phyloP scores from a whole-genome alignment of 2,797 vertebrate genomes.

The Yasuhikotakia modesta region DNA sequence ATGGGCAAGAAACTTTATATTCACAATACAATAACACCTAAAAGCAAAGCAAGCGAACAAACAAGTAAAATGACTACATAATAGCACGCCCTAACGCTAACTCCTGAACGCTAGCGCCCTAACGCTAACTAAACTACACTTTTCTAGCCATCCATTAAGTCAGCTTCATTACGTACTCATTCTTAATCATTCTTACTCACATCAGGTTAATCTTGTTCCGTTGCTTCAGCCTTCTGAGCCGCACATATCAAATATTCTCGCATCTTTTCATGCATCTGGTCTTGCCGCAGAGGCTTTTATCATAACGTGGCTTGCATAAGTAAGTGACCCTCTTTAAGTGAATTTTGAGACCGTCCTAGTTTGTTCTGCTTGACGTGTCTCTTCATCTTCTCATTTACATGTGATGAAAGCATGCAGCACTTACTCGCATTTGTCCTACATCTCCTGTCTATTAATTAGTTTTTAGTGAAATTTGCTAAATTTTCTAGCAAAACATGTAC shows the following conservation, averaged over 20 bases:
- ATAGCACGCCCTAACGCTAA: neutral
- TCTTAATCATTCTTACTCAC: conserved; percentile 18
- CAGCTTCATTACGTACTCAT: conserved; percentile 51
- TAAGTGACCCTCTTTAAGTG: conserved; percentile 61
- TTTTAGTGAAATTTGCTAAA: conserved; percentile 1
- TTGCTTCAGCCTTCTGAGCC: conserved; percentile 40
- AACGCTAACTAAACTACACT: neutral
- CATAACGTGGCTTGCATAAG: conserved; percentile 53
- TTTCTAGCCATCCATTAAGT: conserved; percentile 48
- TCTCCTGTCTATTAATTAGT: conserved; percentile 44
- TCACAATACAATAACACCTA: neutral
- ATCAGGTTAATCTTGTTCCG: conserved; percentile 53
- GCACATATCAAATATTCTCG: conserved; percentile 36
- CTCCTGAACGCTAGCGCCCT: no score
- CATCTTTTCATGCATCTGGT: conserved; percentile 54
- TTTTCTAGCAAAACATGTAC: conserved; percentile 39
- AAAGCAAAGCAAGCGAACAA: neutral
- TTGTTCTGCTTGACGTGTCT: conserved; percentile 59
- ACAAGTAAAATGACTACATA: neutral
- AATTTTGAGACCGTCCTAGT: conserved; percentile 65
- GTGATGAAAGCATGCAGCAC: conserved; percentile 55
- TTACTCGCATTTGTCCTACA: conserved; percentile 54
- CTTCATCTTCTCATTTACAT: conserved; percentile 64
- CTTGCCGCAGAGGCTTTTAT: conserved; percentile 57
- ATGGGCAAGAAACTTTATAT: neutral